These are phyloP conservation scores for Heliornis fulica DNA, from an alignment of 2,113 vertebrate genomes.

Conservation along the genomic window DNA sequence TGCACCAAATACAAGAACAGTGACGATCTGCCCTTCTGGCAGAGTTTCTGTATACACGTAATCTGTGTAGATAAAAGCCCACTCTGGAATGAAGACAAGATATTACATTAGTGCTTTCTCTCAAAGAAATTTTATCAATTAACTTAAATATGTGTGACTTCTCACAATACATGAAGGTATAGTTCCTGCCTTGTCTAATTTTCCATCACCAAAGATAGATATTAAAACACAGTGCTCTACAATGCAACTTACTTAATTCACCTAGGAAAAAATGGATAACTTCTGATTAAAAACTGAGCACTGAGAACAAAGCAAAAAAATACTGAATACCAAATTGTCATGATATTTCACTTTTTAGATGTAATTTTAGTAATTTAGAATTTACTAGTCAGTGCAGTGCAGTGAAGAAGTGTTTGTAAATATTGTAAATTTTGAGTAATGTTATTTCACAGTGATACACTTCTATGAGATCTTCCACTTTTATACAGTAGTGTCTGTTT, in stretches of 20 bases:
- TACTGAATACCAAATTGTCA: neutral
- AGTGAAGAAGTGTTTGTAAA: neutral
- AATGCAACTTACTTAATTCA: neutral
- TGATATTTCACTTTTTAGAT: neutral
- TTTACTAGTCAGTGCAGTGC: neutral
- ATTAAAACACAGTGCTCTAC: neutral
- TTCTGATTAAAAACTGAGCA: neutral
- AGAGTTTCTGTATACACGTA: neutral
- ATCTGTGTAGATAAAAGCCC: neutral
- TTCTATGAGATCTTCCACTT: neutral
- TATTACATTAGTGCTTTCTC: neutral
- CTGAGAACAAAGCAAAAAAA: neutral
- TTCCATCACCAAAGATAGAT: neutral
- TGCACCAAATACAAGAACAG: neutral
- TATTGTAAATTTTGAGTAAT: neutral
- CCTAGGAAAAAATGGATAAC: neutral
- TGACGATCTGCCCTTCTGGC: neutral
- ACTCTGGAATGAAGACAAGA: neutral
- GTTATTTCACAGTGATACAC: neutral
- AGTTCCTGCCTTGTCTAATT: neutral
- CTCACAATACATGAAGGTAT: neutral
- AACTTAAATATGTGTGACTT: neutral
- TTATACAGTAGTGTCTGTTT: neutral
- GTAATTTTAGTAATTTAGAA: neutral
- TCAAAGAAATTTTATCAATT: neutral